phyloP scores from a whole-genome alignment of 2,888 invertebrate genomes.

The Mycalesis mineus region DNA sequence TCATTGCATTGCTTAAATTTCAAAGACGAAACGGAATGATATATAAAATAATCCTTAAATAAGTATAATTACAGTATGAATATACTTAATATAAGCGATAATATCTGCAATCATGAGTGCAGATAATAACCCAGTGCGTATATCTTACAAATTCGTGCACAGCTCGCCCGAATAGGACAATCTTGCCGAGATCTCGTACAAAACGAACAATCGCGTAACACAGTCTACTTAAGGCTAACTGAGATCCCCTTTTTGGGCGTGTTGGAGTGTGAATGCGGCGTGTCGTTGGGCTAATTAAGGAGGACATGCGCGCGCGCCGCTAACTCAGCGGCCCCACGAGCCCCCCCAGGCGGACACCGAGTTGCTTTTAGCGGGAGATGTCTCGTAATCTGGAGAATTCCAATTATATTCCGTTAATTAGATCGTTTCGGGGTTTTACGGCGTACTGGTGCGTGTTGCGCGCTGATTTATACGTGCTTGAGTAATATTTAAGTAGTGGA shows the following conservation, averaged over 20 bases:
- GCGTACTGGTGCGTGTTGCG: conserved; percentile 6
- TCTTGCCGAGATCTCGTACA: conserved; percentile 34
- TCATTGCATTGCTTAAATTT: too few species aligned
- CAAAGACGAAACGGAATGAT: too few species aligned
- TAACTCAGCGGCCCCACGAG: conserved; percentile 53
- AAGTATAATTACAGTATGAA: too few species aligned
- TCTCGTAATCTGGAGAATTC: conserved; percentile 69
- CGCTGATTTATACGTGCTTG: conserved; percentile 9
- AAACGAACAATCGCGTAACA: conserved; percentile 46
- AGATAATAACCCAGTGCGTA: background rate
- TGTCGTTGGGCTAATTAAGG: conserved; percentile 69
- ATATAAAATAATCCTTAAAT: too few species aligned
- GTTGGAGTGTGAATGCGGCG: conserved; percentile 62
- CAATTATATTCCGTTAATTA: conserved; percentile 54
- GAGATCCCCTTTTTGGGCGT: conserved; percentile 68
- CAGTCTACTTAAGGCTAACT: conserved; percentile 58
- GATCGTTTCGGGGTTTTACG: conserved; percentile 31
- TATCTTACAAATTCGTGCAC: conserved; percentile 14
- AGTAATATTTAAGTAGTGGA: background rate
- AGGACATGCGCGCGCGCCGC: conserved; percentile 68
- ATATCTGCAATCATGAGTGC: background rate
- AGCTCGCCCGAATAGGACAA: conserved; percentile 20
- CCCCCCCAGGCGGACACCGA: conserved; percentile 53
- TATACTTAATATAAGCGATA: background rate
- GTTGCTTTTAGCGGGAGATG: conserved; percentile 70